phyloP scores from a whole-genome alignment of 1,140 invertebrate genomes.

The Dolichoris vasculosae region DNA sequence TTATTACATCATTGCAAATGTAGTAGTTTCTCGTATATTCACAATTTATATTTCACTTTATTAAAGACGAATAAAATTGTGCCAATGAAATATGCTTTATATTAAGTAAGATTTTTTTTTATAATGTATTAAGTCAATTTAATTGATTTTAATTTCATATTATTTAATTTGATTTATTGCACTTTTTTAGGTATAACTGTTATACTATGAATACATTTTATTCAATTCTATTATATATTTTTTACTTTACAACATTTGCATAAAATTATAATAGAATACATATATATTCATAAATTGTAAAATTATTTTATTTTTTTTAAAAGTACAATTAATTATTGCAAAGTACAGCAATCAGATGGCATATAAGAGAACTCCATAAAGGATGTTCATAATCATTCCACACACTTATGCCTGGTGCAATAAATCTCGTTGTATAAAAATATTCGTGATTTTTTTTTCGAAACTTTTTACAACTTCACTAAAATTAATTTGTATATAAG shows the following conservation, averaged over 20 bases:
- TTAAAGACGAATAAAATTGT: slow-evolving; percentile 31
- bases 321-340: slow-evolving; percentile 33
- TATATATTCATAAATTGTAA: slow-evolving; percentile 18
- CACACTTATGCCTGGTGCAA: slow-evolving; percentile 16
- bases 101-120: slow-evolving; percentile 17
- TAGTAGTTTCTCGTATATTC: neutral
- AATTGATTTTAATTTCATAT: slow-evolving; percentile 11
- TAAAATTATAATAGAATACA: slow-evolving; percentile 17
- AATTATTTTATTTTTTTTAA: slow-evolving; percentile 31
- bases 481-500: neutral
- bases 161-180: slow-evolving; percentile 8
- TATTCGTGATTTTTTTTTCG: neutral
- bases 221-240: slow-evolving; percentile 2
- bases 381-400: neutral
- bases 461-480: neutral
- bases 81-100: slow-evolving; percentile 23
- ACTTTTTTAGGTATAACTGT: neutral
- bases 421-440: slow-evolving; percentile 9
- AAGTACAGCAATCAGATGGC: neutral
- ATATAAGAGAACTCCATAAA: neutral
- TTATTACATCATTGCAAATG: neutral
- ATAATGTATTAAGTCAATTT: neutral
- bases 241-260: neutral
- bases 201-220: neutral
- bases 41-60: slow-evolving; percentile 7